Base-by-base conservation (phyloP, 2,797 vertebrate species). In the Siniperca undulata region DNA sequence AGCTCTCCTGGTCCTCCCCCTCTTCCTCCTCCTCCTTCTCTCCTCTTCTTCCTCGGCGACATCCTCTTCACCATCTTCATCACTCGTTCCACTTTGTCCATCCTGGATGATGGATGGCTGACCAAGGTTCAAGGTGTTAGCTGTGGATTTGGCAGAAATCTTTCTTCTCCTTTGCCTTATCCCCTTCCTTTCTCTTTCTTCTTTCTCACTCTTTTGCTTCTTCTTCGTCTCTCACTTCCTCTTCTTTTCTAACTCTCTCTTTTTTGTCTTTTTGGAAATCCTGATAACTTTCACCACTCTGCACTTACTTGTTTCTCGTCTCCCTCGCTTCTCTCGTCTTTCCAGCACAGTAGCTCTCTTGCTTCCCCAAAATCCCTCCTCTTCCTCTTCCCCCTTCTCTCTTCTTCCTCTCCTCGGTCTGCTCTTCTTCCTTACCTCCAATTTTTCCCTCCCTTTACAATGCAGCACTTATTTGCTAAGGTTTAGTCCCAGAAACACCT, bases 51-150 rank as follows among this genome's bases (percentile, higher is more conserved):
- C 90, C 96, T 95, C 40, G 95, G 96, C 0, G 97, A 97, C 82
- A 97, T 96, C 93, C 96, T 97, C 93, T 96, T 97, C 88, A 97
- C 94, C 79, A 96, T 95, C 92, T 97, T 97, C 94, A 97, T 95
- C 89, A 97, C 94, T 70, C 96, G 96, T 87, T 93, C 97, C 84
- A 97, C 94, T 94, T 95, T 96, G 90, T 97, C 96, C 97, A 96
- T 96, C 79, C 80, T 76, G 88, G 40, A 19, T 22, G 58, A 38
- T 0, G 9, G 38, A 55, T n/a, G 38, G 16, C 12, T 27, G 4
- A 55, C 14, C 7, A 1, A 11, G 61, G 44, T 70, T 62, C 72
- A 44, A 65, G 30, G 30, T 68, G 17, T n/a, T 56, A 64, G 77
- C 60, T 58, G 38, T 16, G 3, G 53, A 72, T 71, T 22, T 34